A percentile compares a stretch with the other conserved stretches of the same genome.
These are phyloP conservation scores for Stramonita haemastoma DNA, from an alignment of 2,888 invertebrate species.

Conservation along the genomic window DNA sequence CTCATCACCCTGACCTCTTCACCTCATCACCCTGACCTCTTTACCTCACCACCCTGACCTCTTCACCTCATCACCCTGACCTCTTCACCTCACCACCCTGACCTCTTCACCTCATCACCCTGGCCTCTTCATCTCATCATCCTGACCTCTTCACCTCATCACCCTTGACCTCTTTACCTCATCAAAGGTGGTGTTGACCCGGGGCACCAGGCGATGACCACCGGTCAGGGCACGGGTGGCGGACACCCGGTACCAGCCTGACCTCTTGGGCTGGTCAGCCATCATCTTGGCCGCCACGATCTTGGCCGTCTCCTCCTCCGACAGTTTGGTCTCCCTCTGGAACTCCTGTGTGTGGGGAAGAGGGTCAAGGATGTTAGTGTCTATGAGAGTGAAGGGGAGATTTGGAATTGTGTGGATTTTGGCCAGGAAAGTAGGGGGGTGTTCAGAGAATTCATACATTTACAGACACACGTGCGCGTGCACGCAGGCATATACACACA, in stretches of 20 bases:
- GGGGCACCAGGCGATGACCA: slow-evolving; percentile 78
- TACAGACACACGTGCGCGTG: too few species aligned
- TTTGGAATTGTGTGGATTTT: not conserved
- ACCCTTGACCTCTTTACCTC: slow-evolving; percentile 75
- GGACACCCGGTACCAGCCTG: slow-evolving; percentile 82
- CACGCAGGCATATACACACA: too few species aligned
- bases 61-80: too few species aligned
- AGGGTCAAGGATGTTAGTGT: not conserved
- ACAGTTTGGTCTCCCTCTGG: slow-evolving; percentile 78
- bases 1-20: too few species aligned
- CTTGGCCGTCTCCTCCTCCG: slow-evolving; percentile 80
- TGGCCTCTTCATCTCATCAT: too few species aligned
- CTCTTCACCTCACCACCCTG: too few species aligned
- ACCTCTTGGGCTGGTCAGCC: slow-evolving; percentile 80
- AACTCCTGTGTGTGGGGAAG: slow-evolving; percentile 75
- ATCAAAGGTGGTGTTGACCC: slow-evolving; percentile 78
- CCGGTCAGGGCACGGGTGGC: slow-evolving; percentile 80
- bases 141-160: too few species aligned
- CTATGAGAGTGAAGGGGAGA: not conserved
- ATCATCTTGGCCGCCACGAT: slow-evolving; percentile 80
- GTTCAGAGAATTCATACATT: too few species aligned
- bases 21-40: too few species aligned
- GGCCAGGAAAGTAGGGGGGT: not conserved
- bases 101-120: too few species aligned
- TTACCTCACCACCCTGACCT: too few species aligned